Evolutionary conservation across 2,888 invertebrate species (phyloP).

Genomic region (Lomographa bimaculata): DNA sequence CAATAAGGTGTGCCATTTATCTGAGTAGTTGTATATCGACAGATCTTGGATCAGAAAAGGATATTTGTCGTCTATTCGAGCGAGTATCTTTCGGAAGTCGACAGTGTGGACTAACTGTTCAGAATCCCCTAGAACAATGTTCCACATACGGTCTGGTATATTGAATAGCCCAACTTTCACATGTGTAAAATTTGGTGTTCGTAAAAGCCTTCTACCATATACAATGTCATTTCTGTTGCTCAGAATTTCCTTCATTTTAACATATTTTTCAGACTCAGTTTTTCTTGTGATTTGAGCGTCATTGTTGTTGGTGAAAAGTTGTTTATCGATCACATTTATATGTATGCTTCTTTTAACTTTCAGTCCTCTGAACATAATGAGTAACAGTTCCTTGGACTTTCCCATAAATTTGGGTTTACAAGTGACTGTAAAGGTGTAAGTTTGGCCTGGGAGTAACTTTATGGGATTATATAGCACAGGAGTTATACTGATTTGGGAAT

Average conservation of each 20-base stretch:
- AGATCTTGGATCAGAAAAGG: constrained; percentile 80
- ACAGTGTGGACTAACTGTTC: constrained; percentile 54
- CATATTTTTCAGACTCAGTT: constrained; percentile 42
- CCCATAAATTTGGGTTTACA: constrained; percentile 85
- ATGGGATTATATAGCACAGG: constrained; percentile 58
- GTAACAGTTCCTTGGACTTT: constrained; percentile 82
- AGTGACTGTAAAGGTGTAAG: constrained; percentile 68
- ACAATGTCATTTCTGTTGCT: constrained; percentile 48
- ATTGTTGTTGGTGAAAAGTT: constrained; percentile 18
- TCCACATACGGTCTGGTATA: constrained; percentile 78
- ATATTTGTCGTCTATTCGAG: constrained; percentile 67
- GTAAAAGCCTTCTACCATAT: constrained; percentile 80
- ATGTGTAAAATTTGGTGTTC: constrained; percentile 84
- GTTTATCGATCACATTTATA: constrained; percentile 70
- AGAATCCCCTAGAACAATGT: constrained; percentile 63
- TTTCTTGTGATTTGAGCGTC: neutral
- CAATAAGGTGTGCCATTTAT: constrained; percentile 88
- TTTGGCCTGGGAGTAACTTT: constrained; percentile 65
- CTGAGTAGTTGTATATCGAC: constrained; percentile 84
- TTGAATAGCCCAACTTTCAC: constrained; percentile 70
- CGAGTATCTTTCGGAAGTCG: constrained; percentile 59
- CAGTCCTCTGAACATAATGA: constrained; percentile 85
- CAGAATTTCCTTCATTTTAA: constrained; percentile 51
- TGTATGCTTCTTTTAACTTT: constrained; percentile 84
- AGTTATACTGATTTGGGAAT: constrained; percentile 77